Base-by-base conservation (phyloP, 2,797 vertebrate genomes). In the Coregonus suidteri region DNA sequence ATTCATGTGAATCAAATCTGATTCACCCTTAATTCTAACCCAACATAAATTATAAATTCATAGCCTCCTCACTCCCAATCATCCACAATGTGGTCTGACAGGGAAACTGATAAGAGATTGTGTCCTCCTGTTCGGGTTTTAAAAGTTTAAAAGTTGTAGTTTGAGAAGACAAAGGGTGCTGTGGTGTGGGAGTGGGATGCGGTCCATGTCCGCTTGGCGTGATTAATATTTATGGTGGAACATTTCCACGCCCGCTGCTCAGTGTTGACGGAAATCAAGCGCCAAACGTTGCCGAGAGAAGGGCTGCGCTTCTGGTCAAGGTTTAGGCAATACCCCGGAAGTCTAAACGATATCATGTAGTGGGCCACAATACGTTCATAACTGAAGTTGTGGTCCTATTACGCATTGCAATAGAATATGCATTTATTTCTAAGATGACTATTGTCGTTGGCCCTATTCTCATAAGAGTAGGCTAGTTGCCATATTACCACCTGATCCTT, bases 161-260 rank as follows among this genome's bases (percentile, higher is more conserved):
- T 92, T 84, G 81, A 85, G 84, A 83, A 84, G 88, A 94, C 92
- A 93, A 93, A 85, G 91, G 87, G 87, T 87, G 85, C 75, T 85
- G 91, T 93, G 91, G 88, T 92, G 91, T 92, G 91, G 91, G 91
- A 88, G 92, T 93, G 92, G 91, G 93, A 89, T 83, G 92, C 82
- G 81, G 90, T 86, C 92, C 87, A 80, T 91, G 94, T 92, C 91
- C 92, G 93, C 91, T 90, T 87, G 88, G 88, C 83, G 90, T 96
- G 95, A 97, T 96, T 96, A 96, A 97, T 96, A 90, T 93, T 90
- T 87, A 89, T 91, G 88, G 82, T 88, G 83, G 88, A 88, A 83
- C 90, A 64, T 92, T 91, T 90, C 91, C 91, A 90, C 91, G 91
- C 91, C 92, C 91, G 91, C 91, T 88, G 83, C 89, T 90, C 85